Conservation (phyloP, 2,113 vertebrate genomes). For the Oreochromis spilurus region DNA sequence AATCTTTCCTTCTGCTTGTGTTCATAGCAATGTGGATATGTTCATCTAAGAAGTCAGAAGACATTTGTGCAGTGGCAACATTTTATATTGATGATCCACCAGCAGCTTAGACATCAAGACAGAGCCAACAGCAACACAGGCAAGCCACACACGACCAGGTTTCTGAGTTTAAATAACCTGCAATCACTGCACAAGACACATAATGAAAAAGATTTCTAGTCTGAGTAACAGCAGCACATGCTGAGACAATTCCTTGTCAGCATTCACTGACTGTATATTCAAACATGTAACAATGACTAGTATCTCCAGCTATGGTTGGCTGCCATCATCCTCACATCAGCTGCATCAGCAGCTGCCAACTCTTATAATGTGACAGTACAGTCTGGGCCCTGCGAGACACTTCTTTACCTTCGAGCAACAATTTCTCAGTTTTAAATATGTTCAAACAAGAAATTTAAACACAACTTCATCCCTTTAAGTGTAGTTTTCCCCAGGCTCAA, state of each 20-base stretch:
- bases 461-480: neutral
- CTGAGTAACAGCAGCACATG: neutral
- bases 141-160: neutral
- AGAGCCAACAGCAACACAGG: neutral
- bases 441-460: neutral
- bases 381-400: neutral
- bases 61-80: slow-evolving; percentile 15
- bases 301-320: slow-evolving; percentile 40
- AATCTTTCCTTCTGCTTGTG: neutral
- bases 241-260: neutral
- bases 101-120: slow-evolving; percentile 8
- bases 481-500: neutral
- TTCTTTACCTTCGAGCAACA: neutral
- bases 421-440: neutral
- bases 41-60: slow-evolving; percentile 22
- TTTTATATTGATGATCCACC: slow-evolving; percentile 14
- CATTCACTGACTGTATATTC: slow-evolving; percentile 1
- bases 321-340: slow-evolving; percentile 8
- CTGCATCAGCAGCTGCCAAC: slow-evolving; percentile 43
- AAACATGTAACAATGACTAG: slow-evolving; percentile 15
- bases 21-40: neutral
- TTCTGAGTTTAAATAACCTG: neutral
- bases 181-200: neutral
- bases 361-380: slow-evolving; percentile 38
- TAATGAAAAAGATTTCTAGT: neutral